These are phyloP conservation scores for Sparidentex hasta DNA, from an alignment of 2,797 vertebrate species.

Conservation along the genomic window DNA sequence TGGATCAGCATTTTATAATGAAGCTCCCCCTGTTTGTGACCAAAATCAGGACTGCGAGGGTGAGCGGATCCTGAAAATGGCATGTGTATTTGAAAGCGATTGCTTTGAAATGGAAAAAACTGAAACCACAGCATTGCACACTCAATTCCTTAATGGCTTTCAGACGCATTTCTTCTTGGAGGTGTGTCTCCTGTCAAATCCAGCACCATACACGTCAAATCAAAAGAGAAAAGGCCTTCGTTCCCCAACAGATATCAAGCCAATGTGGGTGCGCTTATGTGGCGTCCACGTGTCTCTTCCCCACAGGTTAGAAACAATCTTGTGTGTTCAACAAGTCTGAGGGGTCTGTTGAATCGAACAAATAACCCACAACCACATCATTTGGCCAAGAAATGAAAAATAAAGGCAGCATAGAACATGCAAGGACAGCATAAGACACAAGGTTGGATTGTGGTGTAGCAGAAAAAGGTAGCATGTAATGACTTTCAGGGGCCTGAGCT, in stretches of 20 bases:
- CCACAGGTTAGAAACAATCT: conserved; percentile 13
- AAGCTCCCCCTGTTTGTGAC: conserved; percentile 29
- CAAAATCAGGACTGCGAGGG: conserved; percentile 27
- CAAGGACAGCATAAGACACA: conserved; percentile 35
- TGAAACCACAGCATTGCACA: conserved; percentile 51
- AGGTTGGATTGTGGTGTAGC: conserved; percentile 42
- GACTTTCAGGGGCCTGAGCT: conserved; percentile 34
- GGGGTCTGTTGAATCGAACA: conserved; percentile 13
- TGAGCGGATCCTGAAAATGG: conserved; percentile 18
- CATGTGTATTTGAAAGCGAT: conserved; percentile 14
- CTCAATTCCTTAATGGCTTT: conserved; percentile 35
- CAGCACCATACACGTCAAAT: conserved; percentile 23
- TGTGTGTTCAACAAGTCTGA: conserved; percentile 16
- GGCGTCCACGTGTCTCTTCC: conserved; percentile 20
- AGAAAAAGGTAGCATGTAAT: conserved; percentile 29
- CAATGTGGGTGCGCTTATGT: conserved; percentile 33
- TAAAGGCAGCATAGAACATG: conserved; percentile 69
- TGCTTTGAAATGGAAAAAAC: conserved; percentile 26
- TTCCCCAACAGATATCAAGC: conserved; percentile 34
- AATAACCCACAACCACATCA: conserved; percentile 36
- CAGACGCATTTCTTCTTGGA: conserved; percentile 17
- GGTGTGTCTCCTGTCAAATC: conserved; percentile 8
- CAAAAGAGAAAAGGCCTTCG: conserved; percentile 46
- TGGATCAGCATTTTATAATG: conserved; percentile 17
- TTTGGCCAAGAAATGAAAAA: conserved; percentile 60